phyloP scores from a whole-genome alignment of 2,888 invertebrate species.

The Cybosia mesomella region DNA sequence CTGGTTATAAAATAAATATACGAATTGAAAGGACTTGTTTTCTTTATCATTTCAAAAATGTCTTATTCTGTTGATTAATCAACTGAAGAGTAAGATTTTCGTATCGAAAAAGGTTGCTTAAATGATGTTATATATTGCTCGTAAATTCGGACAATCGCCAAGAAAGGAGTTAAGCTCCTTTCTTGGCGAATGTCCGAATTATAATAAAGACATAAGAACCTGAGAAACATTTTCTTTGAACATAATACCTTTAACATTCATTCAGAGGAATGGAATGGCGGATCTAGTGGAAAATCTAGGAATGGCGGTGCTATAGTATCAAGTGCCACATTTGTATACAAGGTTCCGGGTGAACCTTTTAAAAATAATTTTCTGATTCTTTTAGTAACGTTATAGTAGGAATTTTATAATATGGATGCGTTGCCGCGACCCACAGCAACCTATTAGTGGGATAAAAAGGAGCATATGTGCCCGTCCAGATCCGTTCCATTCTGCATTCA shows the following conservation, averaged over 20 bases:
- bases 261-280: neutral
- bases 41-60: neutral
- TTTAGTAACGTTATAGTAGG: neutral
- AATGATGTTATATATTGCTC: constrained; percentile 36
- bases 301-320: neutral
- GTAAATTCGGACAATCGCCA: constrained; percentile 44
- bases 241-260: constrained; percentile 35
- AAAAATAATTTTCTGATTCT: neutral
- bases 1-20: neutral
- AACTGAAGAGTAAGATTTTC: constrained; percentile 30
- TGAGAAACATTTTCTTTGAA: constrained; percentile 28
- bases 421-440: neutral
- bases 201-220: constrained; percentile 36
- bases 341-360: neutral
- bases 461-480: too few species aligned
- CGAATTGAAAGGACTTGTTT: neutral
- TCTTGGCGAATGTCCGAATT: too few species aligned
- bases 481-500: too few species aligned
- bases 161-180: constrained; percentile 43
- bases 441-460: too few species aligned
- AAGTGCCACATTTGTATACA: neutral
- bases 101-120: constrained; percentile 35
- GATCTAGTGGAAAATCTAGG: neutral
- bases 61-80: constrained; percentile 2
- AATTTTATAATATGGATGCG: too few species aligned